Conservation (phyloP, 2,113 vertebrate species). For the Menidia beryllina region DNA sequence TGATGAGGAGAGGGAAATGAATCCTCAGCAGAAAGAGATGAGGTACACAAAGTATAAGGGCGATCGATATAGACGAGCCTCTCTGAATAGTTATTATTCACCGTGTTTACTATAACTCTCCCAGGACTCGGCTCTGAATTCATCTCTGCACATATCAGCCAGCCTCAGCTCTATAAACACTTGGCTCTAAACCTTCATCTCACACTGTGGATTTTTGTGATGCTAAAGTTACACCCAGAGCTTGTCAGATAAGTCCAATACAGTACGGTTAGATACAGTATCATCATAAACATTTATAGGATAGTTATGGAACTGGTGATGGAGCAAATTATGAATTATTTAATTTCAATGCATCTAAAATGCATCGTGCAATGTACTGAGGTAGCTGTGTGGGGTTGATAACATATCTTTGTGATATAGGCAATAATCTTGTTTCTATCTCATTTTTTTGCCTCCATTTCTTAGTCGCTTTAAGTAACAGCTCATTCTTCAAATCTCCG, state of each 20-base stretch:
- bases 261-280: too few relatives aligned
- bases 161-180: neutral
- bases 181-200: constrained; percentile 15
- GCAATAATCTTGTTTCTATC: too few relatives aligned
- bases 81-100: constrained; percentile 60
- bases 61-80: constrained; percentile 47
- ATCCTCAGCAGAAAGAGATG: constrained; percentile 27
- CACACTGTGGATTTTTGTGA: neutral
- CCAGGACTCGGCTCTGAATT: constrained; percentile 31
- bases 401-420: too few relatives aligned
- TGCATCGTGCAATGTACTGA: too few relatives aligned
- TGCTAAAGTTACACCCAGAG: neutral
- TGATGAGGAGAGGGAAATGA: constrained; percentile 35
- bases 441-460: too few relatives aligned
- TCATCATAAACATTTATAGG: too few relatives aligned
- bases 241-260: neutral
- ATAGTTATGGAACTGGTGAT: too few relatives aligned
- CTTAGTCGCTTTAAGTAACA: neutral
- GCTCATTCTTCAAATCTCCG: too few relatives aligned
- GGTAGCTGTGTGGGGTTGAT: too few relatives aligned
- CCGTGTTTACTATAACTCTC: constrained; percentile 55
- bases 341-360: too few relatives aligned
- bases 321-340: too few relatives aligned
- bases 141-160: neutral
- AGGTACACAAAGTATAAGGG: constrained; percentile 6